Conservation (phyloP, 2,113 vertebrate genomes). For the Pelecanus crispus region DNA sequence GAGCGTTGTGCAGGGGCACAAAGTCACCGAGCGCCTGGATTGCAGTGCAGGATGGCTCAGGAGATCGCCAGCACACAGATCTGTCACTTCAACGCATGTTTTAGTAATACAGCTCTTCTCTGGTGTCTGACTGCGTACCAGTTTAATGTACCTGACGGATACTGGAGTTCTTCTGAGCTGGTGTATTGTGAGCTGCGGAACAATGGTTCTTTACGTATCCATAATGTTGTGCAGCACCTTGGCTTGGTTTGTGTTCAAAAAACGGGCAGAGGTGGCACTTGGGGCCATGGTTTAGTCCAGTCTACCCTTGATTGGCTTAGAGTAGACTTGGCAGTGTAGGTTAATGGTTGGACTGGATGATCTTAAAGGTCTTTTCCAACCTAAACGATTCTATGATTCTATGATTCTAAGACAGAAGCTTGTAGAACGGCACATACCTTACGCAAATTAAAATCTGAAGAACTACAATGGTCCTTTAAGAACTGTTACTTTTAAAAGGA, state of each 20-base stretch:
- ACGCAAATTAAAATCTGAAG: background rate
- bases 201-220: too few relatives aligned
- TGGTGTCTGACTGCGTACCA: accelerated
- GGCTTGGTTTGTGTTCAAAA: too few relatives aligned
- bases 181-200: background rate
- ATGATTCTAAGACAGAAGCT: background rate
- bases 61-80: background rate
- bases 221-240: background rate
- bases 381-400: too few relatives aligned
- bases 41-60: accelerated
- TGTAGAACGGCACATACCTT: background rate
- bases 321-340: too few relatives aligned
- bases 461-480: background rate
- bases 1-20: accelerated
- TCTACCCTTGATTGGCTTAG: too few relatives aligned
- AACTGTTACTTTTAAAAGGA: background rate
- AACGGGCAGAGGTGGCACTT: too few relatives aligned
- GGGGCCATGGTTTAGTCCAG: too few relatives aligned
- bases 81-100: accelerated
- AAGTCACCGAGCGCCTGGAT: accelerated
- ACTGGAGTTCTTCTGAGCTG: background rate
- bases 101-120: background rate
- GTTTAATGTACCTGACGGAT: accelerated
- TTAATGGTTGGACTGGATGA: too few relatives aligned
- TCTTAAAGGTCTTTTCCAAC: too few relatives aligned